A percentile compares a stretch with the other conserved stretches of the same genome.
Conservation (phyloP, 2,888 invertebrate genomes). For the Hirtodrosophila duncani region DNA sequence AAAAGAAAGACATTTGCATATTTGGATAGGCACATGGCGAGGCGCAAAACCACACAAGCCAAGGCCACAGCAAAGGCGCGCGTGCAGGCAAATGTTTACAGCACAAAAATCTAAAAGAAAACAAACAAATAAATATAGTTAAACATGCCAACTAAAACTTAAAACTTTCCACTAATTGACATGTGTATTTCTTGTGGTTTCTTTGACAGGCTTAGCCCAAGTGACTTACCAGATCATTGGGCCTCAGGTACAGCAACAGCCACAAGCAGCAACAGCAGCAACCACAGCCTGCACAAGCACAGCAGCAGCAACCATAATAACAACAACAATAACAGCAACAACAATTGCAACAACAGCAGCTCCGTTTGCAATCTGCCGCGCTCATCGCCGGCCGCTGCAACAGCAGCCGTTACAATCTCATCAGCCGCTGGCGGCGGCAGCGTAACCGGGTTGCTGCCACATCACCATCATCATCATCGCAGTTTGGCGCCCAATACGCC, state of each 20-base stretch:
- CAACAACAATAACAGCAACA: constrained; percentile 27
- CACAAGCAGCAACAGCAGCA: constrained; percentile 36
- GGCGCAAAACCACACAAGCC: background rate
- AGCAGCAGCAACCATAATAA: constrained; percentile 21
- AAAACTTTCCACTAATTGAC: constrained; percentile 13
- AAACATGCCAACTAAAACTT: no score
- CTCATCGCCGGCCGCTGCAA: constrained; percentile 77
- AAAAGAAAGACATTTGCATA: no score
- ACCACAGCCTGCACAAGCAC: constrained; percentile 25
- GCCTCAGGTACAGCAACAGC: constrained; percentile 65
- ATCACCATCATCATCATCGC: no score
- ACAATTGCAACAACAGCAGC: constrained; percentile 39
- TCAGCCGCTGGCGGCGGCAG: constrained; percentile 58
- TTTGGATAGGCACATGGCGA: constrained; percentile 12
- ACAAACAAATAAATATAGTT: no score
- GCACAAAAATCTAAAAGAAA: no score
- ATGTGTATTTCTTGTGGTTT: background rate
- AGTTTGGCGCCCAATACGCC: constrained; percentile 66
- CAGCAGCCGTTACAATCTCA: constrained; percentile 76
- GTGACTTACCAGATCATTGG: constrained; percentile 85
- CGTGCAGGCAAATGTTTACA: background rate
- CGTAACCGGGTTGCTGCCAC: constrained; percentile 43
- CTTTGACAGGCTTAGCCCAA: constrained; percentile 93
- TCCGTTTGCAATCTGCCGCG: constrained; percentile 80
- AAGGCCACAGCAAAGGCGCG: constrained; percentile 4